These are phyloP conservation scores for Aphelenchoides avenae DNA, from an alignment of 1,140 invertebrate species.

Conservation along the genomic window DNA sequence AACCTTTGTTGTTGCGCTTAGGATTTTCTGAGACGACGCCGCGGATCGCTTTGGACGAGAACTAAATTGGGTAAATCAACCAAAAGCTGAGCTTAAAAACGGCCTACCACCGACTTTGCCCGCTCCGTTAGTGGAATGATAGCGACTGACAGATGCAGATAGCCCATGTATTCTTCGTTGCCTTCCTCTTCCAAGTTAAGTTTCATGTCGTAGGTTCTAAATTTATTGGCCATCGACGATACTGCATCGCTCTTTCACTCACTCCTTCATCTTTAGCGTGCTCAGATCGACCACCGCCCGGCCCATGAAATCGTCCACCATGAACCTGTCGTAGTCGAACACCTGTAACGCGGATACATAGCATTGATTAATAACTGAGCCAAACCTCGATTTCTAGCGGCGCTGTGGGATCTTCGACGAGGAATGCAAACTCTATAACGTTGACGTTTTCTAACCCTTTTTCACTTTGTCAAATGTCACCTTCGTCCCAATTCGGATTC, in stretches of 20 bases:
- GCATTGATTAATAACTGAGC: neutral
- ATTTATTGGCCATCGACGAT: too few relatives aligned
- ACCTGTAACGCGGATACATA: conserved; percentile 66
- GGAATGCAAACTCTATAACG: conserved; percentile 61
- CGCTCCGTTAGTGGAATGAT: conserved; percentile 80
- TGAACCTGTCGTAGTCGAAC: conserved; percentile 94
- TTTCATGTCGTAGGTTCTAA: conserved; percentile 71
- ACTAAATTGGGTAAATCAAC: conserved; percentile 40
- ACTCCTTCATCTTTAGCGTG: conserved; percentile 75
- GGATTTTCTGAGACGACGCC: conserved; percentile 45
- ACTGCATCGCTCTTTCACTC: too few relatives aligned
- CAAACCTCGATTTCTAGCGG: conserved; percentile 31
- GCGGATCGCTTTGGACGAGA: conserved; percentile 37
- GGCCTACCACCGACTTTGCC: too few relatives aligned
- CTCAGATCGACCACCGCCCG: conserved; percentile 77
- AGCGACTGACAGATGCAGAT: conserved; percentile 74
- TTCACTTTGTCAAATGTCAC: too few relatives aligned
- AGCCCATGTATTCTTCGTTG: conserved; percentile 71
- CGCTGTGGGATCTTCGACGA: conserved; percentile 50
- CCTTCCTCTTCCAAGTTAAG: conserved; percentile 62
- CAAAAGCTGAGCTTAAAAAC: neutral
- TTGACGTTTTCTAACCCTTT: too few relatives aligned
- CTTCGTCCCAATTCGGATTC: conserved; percentile 65
- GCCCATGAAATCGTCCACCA: conserved; percentile 96
- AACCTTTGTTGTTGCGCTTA: conserved; percentile 36